Base-by-base conservation (phyloP, 2,113 vertebrate genomes). In the Gracilinanus agilis region DNA sequence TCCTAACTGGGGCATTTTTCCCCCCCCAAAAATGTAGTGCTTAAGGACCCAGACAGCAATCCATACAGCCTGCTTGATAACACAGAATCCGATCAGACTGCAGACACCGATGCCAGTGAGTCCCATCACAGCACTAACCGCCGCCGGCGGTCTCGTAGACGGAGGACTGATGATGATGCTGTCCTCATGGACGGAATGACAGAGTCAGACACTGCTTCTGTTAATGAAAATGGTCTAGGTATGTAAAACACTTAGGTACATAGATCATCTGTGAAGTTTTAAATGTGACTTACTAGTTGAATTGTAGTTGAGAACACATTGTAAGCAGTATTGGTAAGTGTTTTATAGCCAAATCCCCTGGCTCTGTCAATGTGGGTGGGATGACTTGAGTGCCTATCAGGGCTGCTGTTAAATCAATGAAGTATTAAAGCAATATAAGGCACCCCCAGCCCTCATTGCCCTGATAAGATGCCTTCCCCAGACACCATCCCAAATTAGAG, bases 141-240 rank as follows among this genome's bases (percentile, higher is more conserved):
- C 34, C 99, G 99, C 95, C 98, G 99, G 94, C 98, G 99, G 97
- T 99, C 99, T 21, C 99, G 99, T 75, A 98, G 99, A 96, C 99
- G 99, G 96, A 99, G 99, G 96, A 99, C 99, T 5, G 99, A 99
- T 44, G 99, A 99, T 97, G 99, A 99, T 93, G 98, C 99, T 97
- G 99, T 99, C 3, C 98, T 99, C 89, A 99, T 99, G 96, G 99
- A 99, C 94, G 99, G 99, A 94, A 99, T 99, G 99, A 99, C 99
- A 96, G 99, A 99, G 98, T 99, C 99, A 34, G 99, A 99, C 98
- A 99, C 99, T 89, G 98, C 99, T 90, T 99, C 99, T 75, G 98
- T 99, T 98, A 99, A 99, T 97, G 99, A 99, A 98, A 99, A 99
- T 96, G 99, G 99, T 98, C 98, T 99, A 96, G 99, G 99, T 99